Conservation (phyloP, 2,888 invertebrate species). For the Beris chalybata region DNA sequence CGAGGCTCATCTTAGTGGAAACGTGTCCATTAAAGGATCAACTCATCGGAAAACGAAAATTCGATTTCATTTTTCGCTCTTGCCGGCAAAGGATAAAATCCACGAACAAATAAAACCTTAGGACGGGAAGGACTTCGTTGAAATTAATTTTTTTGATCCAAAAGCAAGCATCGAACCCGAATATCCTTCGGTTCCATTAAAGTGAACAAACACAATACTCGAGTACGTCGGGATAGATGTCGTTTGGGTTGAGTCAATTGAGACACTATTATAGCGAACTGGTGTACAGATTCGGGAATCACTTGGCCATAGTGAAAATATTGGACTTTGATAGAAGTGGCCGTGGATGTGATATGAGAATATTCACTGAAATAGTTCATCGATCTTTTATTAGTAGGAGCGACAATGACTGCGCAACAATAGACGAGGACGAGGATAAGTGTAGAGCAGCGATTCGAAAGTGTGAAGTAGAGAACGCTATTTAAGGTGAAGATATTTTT, state of each 20-base stretch:
- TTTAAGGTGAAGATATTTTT: too few relatives aligned
- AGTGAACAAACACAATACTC: conserved; percentile 29
- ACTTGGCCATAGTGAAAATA: too few relatives aligned
- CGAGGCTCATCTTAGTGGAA: too few relatives aligned
- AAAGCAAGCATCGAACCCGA: conserved; percentile 9
- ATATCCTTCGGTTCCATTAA: conserved; percentile 32
- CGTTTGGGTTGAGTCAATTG: conserved; percentile 28
- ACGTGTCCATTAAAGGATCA: conserved; percentile 4
- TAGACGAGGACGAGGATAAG: too few relatives aligned
- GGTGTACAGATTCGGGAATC: too few relatives aligned
- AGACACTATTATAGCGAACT: not conserved
- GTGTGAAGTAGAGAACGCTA: too few relatives aligned
- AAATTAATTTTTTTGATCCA: conserved; percentile 20
- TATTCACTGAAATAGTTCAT: too few relatives aligned
- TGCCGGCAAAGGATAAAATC: not conserved
- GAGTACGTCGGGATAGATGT: conserved; percentile 19
- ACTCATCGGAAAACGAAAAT: conserved; percentile 23
- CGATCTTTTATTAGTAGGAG: too few relatives aligned
- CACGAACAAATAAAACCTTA: conserved; percentile 26
- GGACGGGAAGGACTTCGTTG: conserved; percentile 15
- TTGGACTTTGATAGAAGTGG: too few relatives aligned
- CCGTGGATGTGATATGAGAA: too few relatives aligned
- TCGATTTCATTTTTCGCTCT: conserved; percentile 9
- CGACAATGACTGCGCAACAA: too few relatives aligned
- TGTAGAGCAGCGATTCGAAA: too few relatives aligned